Percentiles rank a stretch among this genome's conserved stretches.
These are phyloP conservation scores for Pachyuromys duprasi DNA, from an alignment of 2,797 vertebrate genomes.

Conservation along the genomic window DNA sequence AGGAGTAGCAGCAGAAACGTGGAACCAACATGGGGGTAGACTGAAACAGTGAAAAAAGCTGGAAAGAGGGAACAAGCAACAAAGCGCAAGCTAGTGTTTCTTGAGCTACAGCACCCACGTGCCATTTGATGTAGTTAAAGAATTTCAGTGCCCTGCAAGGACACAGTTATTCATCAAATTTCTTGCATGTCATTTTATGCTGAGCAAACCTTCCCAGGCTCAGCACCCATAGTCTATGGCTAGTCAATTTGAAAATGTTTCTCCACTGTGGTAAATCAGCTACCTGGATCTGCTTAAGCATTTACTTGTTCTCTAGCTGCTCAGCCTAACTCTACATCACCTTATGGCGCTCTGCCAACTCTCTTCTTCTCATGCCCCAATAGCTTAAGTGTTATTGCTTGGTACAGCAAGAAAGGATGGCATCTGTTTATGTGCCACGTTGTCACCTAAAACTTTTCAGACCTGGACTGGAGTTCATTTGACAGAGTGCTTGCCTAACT, in stretches of 20 bases:
- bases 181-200: background rate
- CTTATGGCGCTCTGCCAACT: fast-evolving
- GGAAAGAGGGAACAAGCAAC: background rate
- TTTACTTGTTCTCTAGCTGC: background rate
- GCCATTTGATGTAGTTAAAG: background rate
- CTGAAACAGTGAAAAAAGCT: background rate
- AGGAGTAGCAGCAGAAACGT: background rate
- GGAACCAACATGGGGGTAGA: background rate
- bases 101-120: no score
- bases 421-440: background rate
- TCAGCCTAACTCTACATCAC: background rate
- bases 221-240: background rate
- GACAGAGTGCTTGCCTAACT: background rate
- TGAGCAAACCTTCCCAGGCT: background rate
- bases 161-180: background rate
- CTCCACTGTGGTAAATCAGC: background rate
- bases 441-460: background rate
- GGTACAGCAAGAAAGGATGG: background rate
- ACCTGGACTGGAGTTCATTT: background rate
- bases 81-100: background rate
- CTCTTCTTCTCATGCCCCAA: background rate
- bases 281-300: background rate
- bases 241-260: background rate
- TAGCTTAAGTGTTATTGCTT: background rate
- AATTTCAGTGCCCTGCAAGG: background rate